Percentiles rank a stretch among this genome's conserved stretches.
Conservation (phyloP, 2,888 invertebrate genomes). For the Latrodectus hesperus region DNA sequence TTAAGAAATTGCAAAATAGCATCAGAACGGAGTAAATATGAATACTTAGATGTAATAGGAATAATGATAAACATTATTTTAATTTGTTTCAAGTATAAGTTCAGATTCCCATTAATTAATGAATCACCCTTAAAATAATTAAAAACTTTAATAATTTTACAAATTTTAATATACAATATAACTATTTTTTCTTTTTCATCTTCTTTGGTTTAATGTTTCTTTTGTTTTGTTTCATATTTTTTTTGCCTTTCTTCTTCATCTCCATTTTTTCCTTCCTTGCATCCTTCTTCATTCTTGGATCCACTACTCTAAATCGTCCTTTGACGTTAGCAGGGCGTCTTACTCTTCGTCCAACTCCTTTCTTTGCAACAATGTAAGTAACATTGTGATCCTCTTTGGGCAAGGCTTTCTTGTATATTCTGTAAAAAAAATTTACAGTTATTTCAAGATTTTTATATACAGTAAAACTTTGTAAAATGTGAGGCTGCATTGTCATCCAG, state of each 20-base stretch:
- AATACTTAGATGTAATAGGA: no score
- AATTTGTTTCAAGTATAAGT: no score
- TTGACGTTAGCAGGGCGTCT: slow-evolving; percentile 90
- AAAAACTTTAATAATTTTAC: no score
- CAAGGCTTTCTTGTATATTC: slow-evolving; percentile 92
- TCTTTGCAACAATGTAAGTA: slow-evolving; percentile 95
- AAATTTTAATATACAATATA: background rate
- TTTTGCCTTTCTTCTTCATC: slow-evolving; percentile 11
- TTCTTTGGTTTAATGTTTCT: background rate
- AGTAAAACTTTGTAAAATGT: no score
- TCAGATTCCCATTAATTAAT: no score
- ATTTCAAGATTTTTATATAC: background rate
- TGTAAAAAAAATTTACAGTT: slow-evolving; percentile 74
- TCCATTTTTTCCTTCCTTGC: slow-evolving; percentile 70
- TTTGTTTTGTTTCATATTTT: background rate
- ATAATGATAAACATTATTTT: no score
- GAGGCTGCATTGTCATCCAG: no score
- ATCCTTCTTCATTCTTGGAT: slow-evolving; percentile 97
- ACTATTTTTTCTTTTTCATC: slow-evolving; percentile 12
- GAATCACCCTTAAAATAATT: no score
- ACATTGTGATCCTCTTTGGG: slow-evolving; percentile 89
- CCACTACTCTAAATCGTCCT: slow-evolving; percentile 95
- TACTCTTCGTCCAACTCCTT: slow-evolving; percentile 85
- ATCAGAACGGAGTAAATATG: no score
- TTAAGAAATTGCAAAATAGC: no score